phyloP scores from a whole-genome alignment of 92 coral and sea anemone species.

The Bergia puertoricense region DNA sequence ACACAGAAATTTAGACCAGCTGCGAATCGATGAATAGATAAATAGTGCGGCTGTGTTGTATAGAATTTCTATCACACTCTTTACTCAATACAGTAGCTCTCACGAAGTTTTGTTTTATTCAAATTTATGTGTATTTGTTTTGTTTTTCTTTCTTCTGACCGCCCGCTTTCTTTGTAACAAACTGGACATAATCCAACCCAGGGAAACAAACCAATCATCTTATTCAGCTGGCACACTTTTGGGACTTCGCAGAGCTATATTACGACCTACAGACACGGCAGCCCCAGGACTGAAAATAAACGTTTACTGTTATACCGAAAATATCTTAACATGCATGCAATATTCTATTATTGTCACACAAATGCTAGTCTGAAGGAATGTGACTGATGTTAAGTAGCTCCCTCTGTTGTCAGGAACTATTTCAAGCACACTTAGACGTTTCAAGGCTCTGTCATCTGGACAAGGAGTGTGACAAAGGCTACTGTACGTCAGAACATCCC shows the following conservation, averaged over 20 bases:
- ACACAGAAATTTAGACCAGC: neutral
- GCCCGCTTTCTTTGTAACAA: constrained; percentile 33
- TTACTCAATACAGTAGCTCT: neutral
- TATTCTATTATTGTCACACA: constrained; percentile 49
- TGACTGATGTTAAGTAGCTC: constrained; percentile 45
- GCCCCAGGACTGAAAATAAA: constrained; percentile 1
- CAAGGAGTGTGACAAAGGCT: neutral
- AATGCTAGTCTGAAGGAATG: constrained; percentile 48
- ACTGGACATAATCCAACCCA: neutral
- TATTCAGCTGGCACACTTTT: constrained; percentile 13
- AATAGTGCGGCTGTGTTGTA: neutral
- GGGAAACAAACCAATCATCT: constrained; percentile 39
- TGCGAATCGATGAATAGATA: neutral
- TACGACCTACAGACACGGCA: neutral
- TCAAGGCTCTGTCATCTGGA: constrained; percentile 34
- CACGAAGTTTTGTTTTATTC: constrained; percentile 35
- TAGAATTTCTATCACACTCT: neutral
- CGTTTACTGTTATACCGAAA: neutral
- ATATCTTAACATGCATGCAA: neutral
- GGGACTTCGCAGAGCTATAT: neutral
- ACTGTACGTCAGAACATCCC: neutral
- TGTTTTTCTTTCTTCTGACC: constrained; percentile 56
- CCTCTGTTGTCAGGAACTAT: constrained; percentile 33
- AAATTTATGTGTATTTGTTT: constrained; percentile 48
- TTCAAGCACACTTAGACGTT: constrained; percentile 32